Evolutionary conservation across 2,888 invertebrate species (phyloP), one percentile per base, ranked within the genome.

Genomic region (Druceiella hillmani): DNA sequence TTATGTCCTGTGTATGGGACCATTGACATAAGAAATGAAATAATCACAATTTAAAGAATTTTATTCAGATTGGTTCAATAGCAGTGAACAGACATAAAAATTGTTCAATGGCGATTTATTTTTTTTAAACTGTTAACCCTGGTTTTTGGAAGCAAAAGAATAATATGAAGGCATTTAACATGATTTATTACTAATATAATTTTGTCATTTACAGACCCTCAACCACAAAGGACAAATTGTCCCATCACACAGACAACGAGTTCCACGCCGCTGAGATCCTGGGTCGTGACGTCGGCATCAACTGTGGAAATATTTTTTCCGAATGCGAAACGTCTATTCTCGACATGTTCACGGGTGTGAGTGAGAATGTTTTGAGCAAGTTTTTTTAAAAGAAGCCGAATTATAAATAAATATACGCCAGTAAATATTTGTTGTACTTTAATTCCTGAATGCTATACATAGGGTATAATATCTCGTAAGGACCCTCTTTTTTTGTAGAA

Each of bases 241-340:
- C 79, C 3, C 75, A 79, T 41, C 75, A 81, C 55, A 69, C 73
- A 1, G 83, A 86, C 59, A 79, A 78, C 46, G 84, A 84, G 55
- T 87, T 84, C 57, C 75, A 79, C 33, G 80, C 81, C 3, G 86
- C 87, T 0, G 87, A 87, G 57, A 61, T 74, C 40, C 57, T 81
- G 3, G 87, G 87, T 3, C 74, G 71, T 51, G 62, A 66, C 41
- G 55, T 55, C 1, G 71, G 66, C 14, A 64, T 65, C 27, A 74
- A 60, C 47, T 72, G 82, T 51, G 75, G 75, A 49, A 59, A 60
- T 17, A 55, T 80, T 45, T 83, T 79, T 60, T 78, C 81, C 1
- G 80, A 80, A 52, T 83, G 83, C 52, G 65, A 72, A 42, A 65
- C 64, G 1, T 77, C 76, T 29, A 57, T 79, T n/a, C 58, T 80